Conservation (phyloP, 2,113 vertebrate species). For the Kryptolebias marmoratus region DNA sequence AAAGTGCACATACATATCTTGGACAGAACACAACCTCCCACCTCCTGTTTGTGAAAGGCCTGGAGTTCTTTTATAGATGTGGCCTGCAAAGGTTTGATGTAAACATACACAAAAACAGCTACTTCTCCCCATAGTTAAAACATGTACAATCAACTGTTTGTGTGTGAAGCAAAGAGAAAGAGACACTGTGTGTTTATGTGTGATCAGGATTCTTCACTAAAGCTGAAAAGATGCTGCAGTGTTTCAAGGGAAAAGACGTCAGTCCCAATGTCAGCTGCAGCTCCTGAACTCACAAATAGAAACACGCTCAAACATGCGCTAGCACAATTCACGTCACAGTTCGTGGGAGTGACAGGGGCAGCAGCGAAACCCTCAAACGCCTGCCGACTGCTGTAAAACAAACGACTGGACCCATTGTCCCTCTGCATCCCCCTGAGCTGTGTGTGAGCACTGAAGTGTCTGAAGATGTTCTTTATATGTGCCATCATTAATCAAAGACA, state of each 20-base stretch:
- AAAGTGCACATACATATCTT: conserved; percentile 15
- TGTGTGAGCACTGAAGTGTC: conserved; percentile 13
- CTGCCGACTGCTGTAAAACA: conserved; percentile 53
- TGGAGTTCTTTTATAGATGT: conserved; percentile 9
- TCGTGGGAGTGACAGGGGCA: conserved; percentile 35
- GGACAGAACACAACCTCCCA: conserved; percentile 6
- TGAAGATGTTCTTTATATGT: conserved; percentile 16
- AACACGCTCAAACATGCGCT: not conserved
- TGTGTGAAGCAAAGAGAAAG: not conserved
- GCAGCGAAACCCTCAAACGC: conserved; percentile 19
- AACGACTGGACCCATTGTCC: conserved; percentile 52
- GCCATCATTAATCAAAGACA: conserved; percentile 27
- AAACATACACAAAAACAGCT: not conserved
- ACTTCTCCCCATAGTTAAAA: not conserved
- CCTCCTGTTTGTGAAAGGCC: conserved; percentile 13
- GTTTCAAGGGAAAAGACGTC: conserved; percentile 46
- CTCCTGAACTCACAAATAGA: conserved; percentile 28
- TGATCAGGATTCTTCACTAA: conserved; percentile 3
- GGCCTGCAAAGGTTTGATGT: not conserved
- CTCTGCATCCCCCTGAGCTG: conserved; percentile 28
- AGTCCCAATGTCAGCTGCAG: conserved; percentile 40
- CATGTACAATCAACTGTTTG: not conserved
- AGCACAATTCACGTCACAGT: conserved; percentile 28
- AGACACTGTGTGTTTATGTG: not conserved
- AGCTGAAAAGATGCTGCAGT: conserved; percentile 44